Percentiles rank a stretch among this genome's conserved stretches.
Conservation (phyloP, 2,113 vertebrate genomes). For the Perca flavescens region DNA sequence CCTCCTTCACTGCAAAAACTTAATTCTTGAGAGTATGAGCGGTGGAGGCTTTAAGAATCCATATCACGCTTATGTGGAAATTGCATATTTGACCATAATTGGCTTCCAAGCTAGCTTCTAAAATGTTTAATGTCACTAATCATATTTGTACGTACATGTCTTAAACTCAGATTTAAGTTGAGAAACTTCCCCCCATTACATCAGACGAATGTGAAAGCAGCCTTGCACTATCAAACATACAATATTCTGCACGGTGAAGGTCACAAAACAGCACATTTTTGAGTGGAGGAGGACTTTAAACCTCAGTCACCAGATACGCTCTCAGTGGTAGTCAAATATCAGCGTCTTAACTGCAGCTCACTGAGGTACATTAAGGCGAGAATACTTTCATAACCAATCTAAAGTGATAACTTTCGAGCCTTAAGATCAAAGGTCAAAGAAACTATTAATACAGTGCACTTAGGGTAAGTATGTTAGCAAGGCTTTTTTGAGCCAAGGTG, state of each 20-base stretch:
- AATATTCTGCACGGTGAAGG: neutral
- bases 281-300: neutral
- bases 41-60: neutral
- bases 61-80: neutral
- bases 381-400: neutral
- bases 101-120: neutral
- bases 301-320: neutral
- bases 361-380: neutral
- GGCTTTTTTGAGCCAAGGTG: constrained; percentile 12
- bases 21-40: neutral
- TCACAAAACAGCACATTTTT: neutral
- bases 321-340: neutral
- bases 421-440: constrained; percentile 21
- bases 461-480: neutral
- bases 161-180: neutral
- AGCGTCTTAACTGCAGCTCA: neutral
- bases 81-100: neutral
- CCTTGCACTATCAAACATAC: neutral
- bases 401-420: neutral
- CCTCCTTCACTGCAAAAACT: neutral
- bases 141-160: too few species aligned
- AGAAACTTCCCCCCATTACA: neutral
- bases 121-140: neutral
- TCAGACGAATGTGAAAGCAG: neutral
- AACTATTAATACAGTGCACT: constrained; percentile 7